Evolutionary conservation across 2,888 invertebrate species (phyloP).

Genomic region (Microctonus brassicae): DNA sequence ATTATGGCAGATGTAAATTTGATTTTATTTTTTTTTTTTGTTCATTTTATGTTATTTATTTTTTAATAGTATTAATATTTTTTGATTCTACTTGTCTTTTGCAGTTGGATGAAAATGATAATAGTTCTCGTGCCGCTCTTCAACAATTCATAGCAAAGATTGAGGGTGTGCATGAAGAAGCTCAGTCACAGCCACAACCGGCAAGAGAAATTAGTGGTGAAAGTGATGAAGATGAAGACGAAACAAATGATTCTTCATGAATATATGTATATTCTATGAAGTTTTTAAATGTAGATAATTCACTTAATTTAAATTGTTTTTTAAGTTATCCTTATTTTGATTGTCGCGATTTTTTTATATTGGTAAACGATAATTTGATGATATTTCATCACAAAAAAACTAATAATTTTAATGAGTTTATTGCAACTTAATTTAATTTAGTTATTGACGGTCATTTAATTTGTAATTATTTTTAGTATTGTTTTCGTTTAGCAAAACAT

Average conservation of each 20-base stretch:
- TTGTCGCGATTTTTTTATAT: no score
- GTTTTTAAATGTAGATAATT: no score
- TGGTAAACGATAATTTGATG: no score
- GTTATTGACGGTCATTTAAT: no score
- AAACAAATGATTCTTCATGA: conserved; percentile 31
- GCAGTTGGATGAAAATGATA: conserved; percentile 48
- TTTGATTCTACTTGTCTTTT: conserved; percentile 7
- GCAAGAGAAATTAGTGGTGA: conserved; percentile 25
- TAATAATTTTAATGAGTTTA: no score
- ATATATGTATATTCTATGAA: no score
- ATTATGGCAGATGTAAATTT: conserved; percentile 53
- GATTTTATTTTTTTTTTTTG: not conserved
- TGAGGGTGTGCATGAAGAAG: conserved; percentile 22
- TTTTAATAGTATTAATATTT: not conserved
- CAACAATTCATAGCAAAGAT: conserved; percentile 50
- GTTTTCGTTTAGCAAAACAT: no score
- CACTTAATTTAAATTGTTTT: no score
- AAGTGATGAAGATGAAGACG: conserved; percentile 34
- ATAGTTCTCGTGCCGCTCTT: conserved; percentile 48
- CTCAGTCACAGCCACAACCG: not conserved
- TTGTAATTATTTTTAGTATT: no score
- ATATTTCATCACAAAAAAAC: no score
- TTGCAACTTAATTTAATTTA: no score
- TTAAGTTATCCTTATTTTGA: no score
- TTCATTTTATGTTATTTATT: not conserved